Evolutionary conservation across 1,140 invertebrate genomes (phyloP).

Genomic region (Drosophila trapezifrons): DNA sequence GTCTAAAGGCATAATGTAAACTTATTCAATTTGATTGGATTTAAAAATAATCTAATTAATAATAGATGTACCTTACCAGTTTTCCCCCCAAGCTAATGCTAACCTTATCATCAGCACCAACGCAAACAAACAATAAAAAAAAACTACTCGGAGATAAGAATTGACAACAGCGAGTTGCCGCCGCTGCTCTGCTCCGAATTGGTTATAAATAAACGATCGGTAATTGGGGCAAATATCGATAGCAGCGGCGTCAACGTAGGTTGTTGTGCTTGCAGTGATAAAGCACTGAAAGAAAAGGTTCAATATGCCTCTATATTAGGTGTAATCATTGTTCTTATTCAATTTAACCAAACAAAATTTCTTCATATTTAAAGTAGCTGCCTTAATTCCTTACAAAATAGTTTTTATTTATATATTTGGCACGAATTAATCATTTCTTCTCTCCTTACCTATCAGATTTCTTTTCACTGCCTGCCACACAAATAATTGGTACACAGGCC

Average conservation of each 20-base stretch:
- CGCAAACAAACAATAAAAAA: conserved; percentile 14
- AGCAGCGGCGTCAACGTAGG: conserved; percentile 29
- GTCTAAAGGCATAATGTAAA: too few relatives aligned
- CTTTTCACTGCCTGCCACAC: conserved; percentile 76
- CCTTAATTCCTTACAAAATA: not conserved
- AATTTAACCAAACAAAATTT: too few relatives aligned
- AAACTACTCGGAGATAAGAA: conserved; percentile 31
- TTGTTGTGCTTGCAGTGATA: conserved; percentile 16
- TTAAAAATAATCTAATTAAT: too few relatives aligned
- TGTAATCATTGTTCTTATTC: not conserved
- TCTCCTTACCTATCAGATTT: conserved; percentile 69
- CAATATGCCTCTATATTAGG: too few relatives aligned
- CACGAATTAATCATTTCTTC: not conserved
- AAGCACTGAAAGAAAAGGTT: conserved; percentile 15
- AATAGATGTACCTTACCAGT: not conserved
- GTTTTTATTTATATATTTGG: not conserved
- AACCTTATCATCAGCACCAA: conserved; percentile 12
- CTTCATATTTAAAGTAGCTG: too few relatives aligned
- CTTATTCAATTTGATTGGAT: too few relatives aligned
- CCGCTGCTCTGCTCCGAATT: conserved; percentile 21
- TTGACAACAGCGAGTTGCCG: conserved; percentile 29
- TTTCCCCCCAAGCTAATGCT: conserved; percentile 1
- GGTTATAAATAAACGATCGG: conserved; percentile 56
- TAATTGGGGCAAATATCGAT: conserved; percentile 46
- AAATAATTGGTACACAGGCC: conserved; percentile 78